phyloP scores from a whole-genome alignment of 2,113 vertebrate species.

The Sigmodon hispidus region DNA sequence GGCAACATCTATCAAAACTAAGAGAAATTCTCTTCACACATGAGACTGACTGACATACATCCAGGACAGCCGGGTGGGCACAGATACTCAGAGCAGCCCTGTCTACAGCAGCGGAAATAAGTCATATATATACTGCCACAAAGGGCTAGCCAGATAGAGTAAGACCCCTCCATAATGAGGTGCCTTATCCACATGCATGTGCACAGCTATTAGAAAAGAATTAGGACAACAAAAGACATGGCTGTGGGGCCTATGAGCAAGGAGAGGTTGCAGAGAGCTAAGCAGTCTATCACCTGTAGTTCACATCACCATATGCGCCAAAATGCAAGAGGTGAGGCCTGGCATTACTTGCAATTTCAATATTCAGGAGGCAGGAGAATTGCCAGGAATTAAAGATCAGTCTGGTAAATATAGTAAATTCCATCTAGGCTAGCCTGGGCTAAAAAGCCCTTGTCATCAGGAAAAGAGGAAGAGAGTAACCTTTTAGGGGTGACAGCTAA shows the following conservation, averaged over 20 bases:
- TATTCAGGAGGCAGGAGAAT: neutral
- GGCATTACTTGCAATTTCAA: neutral
- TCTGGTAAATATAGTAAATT: neutral
- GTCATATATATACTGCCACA: neutral
- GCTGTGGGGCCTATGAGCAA: neutral
- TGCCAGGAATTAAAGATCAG: neutral
- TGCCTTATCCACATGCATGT: too few relatives aligned
- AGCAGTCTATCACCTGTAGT: neutral
- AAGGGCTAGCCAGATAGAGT: neutral
- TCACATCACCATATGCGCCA: neutral
- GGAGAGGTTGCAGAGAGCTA: neutral
- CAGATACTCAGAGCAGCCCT: neutral
- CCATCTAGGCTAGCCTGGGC: neutral
- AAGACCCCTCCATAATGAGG: neutral
- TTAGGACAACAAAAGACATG: too few relatives aligned
- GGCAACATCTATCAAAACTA: neutral
- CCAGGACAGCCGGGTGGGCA: neutral
- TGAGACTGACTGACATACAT: neutral
- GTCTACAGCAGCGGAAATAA: neutral
- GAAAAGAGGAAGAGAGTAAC: neutral
- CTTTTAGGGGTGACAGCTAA: neutral
- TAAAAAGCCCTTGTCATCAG: neutral
- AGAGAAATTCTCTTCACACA: constrained; percentile 1
- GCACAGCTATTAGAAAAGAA: neutral
- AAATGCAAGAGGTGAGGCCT: neutral